Evolutionary conservation across 2,113 vertebrate genomes (phyloP), one percentile per base, ranked within the genome.

Genomic region (Melanerpes aurifrons): DNA sequence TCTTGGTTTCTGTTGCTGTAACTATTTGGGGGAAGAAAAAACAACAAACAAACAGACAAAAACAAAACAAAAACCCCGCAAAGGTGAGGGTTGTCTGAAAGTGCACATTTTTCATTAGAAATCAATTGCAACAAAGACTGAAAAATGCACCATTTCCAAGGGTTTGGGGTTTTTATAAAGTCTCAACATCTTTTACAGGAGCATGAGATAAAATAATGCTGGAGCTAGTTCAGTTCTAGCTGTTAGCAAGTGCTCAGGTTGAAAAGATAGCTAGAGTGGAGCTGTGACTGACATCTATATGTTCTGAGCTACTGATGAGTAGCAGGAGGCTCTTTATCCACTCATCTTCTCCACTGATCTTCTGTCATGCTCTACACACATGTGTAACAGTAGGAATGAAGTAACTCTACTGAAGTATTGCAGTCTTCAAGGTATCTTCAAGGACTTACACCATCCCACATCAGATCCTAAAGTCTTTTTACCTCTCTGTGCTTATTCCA

Each of bases 11-110:
- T 72, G 8, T 10, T 81, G 22, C 17, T 37, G 53, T 20, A 53
- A 7, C 4, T 80, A 13, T 6, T 37, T 48, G 12, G 50, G 50
- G 12, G 22, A 22, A 21, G 48, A 24, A 50, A 40, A 40, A 40
- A 40, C 40, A 11, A 15, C 10, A 21, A n/a, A 9, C 4, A 37
- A 31, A 21, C 37, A 48, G 9, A 18, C 11, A 13, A 15, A 21
- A 12, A 13, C 11, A 13, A 15, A 21, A 9, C 5, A 28, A 5
- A 8, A 24, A 5, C 43, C 43, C 15, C 43, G 16, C 43, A 18
- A 19, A 6, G 2, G 2, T 0, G 0, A 15, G 0, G 1, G 50
- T 26, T 67, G 6, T 63, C 7, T 64, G 17, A 75, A 71, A 24
- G 8, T 32, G 3, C 25, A 18, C 0, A 2, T 31, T 69, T 78